Conservation (phyloP, 1,140 invertebrate genomes). For the Sipha flava region DNA sequence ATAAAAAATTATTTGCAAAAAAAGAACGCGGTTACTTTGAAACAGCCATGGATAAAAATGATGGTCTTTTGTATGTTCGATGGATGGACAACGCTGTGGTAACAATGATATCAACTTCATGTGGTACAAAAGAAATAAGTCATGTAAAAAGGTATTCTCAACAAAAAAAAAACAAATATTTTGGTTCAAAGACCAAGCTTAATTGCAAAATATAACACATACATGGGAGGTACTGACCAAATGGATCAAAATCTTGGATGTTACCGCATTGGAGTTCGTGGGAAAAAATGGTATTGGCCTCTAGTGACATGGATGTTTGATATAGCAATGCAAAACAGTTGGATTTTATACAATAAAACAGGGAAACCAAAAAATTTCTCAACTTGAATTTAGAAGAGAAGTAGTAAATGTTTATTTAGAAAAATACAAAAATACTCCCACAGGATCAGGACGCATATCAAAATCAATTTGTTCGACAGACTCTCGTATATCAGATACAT, state of each 20-base stretch:
- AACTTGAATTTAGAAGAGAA: not conserved
- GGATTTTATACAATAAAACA: not conserved
- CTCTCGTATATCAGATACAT: too few species aligned
- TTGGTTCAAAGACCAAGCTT: not conserved
- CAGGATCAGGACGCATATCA: not conserved
- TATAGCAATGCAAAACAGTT: not conserved
- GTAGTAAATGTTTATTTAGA: not conserved
- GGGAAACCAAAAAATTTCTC: not conserved
- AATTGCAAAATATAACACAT: not conserved
- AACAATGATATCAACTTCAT: too few species aligned
- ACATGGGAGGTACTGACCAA: slow-evolving; percentile 34
- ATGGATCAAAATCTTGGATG: slow-evolving; percentile 35
- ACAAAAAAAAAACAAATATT: not conserved
- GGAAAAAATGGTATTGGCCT: slow-evolving; percentile 38
- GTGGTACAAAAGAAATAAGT: too few species aligned
- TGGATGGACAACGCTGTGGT: too few species aligned
- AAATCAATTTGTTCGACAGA: not conserved
- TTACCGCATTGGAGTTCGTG: slow-evolving; percentile 33
- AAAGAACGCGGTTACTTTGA: too few species aligned
- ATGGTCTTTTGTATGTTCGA: too few species aligned
- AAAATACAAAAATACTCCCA: not conserved
- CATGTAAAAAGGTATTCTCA: not conserved
- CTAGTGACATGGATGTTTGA: slow-evolving; percentile 35
- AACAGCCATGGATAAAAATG: too few species aligned
- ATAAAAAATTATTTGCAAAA: not conserved